Evolutionary conservation across 2,888 invertebrate genomes (phyloP).

Genomic region (Pristionchus arcanus): DNA sequence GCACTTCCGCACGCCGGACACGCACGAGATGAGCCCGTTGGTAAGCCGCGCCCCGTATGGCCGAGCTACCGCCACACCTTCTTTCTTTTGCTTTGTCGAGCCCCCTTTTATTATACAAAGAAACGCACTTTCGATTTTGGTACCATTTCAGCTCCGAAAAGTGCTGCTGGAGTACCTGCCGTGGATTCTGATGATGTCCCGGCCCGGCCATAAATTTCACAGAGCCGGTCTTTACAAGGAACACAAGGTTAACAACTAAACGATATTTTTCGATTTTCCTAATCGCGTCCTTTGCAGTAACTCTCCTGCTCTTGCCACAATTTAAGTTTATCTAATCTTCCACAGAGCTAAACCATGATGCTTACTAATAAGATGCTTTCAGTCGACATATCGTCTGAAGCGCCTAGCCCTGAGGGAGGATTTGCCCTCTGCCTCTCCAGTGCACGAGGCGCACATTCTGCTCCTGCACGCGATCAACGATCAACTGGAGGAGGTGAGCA

Average conservation of each 20-base stretch:
- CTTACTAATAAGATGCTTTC: background rate
- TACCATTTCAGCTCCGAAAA: conserved; percentile 59
- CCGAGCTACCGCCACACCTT: background rate
- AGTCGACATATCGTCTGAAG: conserved; percentile 10
- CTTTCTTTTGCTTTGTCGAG: background rate
- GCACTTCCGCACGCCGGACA: conserved; percentile 73
- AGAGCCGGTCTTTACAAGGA: conserved; percentile 58
- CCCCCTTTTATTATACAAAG: background rate
- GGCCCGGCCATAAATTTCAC: conserved; percentile 72
- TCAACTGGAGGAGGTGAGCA: conserved; percentile 70
- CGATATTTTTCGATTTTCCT: too few species aligned
- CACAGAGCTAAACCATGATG: too few species aligned
- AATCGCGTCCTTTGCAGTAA: background rate
- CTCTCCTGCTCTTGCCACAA: background rate
- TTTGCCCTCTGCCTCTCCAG: conserved; percentile 67
- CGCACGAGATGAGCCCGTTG: conserved; percentile 73
- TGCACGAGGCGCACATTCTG: conserved; percentile 71
- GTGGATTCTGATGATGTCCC: conserved; percentile 75
- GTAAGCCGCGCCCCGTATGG: conserved; percentile 52
- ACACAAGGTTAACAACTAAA: conserved; percentile 51
- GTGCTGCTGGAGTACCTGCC: conserved; percentile 76
- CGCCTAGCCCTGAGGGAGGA: conserved; percentile 36
- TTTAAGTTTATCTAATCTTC: too few species aligned
- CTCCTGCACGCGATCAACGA: conserved; percentile 70
- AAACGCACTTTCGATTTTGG: background rate